Conservation (phyloP, 2,797 vertebrate species). For the Clarias laeviceps region DNA sequence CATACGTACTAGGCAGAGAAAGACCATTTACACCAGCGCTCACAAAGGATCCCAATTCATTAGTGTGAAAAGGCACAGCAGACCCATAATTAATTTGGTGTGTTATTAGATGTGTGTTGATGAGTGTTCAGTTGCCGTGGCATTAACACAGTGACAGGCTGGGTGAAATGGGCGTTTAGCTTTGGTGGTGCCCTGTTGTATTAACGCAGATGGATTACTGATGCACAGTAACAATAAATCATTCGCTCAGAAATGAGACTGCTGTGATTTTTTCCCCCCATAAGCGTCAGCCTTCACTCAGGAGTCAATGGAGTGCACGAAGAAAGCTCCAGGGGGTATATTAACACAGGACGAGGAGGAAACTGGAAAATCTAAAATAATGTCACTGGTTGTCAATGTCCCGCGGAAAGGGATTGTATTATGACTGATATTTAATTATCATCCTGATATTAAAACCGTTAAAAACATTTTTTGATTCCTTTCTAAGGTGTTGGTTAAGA, state of each 20-base stretch:
- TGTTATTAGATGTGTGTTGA: constrained; percentile 47
- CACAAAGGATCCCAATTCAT: constrained; percentile 65
- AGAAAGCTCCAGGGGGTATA: constrained; percentile 25
- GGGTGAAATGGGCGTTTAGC: constrained; percentile 59
- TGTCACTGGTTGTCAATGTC: neutral
- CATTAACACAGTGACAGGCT: constrained; percentile 61
- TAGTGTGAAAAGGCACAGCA: constrained; percentile 65
- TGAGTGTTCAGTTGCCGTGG: constrained; percentile 31
- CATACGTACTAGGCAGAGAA: constrained; percentile 58
- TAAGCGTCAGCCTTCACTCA: constrained; percentile 42
- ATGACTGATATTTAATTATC: constrained; percentile 4
- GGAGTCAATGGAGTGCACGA: constrained; percentile 60
- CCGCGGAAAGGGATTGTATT: neutral
- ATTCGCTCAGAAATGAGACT: constrained; percentile 18
- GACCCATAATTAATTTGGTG: constrained; percentile 53
- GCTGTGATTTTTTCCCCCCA: constrained; percentile 31
- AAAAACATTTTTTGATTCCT: neutral
- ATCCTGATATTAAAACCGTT: neutral
- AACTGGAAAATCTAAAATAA: constrained; percentile 36
- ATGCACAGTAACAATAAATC: constrained; percentile 48
- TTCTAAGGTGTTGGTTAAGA: neutral
- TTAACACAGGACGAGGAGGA: constrained; percentile 18
- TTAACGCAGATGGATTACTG: constrained; percentile 60
- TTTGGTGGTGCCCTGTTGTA: constrained; percentile 54
- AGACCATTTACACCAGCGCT: constrained; percentile 72